Evolutionary conservation across 2,797 vertebrate genomes (phyloP).

Genomic region (Brotula barbata): DNA sequence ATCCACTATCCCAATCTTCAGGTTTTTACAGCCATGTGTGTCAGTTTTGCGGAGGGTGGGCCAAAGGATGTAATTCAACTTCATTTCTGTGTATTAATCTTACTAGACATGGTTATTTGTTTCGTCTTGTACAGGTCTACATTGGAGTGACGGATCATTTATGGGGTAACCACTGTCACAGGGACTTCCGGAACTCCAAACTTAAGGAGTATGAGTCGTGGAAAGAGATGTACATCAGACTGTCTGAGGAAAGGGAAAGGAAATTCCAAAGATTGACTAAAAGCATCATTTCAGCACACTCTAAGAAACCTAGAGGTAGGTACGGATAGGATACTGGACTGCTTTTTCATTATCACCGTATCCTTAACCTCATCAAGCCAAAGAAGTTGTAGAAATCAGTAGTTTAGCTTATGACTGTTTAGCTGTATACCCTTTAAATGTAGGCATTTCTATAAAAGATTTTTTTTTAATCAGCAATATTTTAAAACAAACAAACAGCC

Average conservation of each 20-base stretch:
- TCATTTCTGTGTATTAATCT: not conserved
- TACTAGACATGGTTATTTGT: not conserved
- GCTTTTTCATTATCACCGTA: not conserved
- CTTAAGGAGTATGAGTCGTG: constrained; percentile 86
- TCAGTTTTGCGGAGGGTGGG: too few species aligned
- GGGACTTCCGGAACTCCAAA: constrained; percentile 81
- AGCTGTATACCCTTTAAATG: too few species aligned
- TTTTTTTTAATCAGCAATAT: too few species aligned
- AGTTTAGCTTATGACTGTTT: too few species aligned
- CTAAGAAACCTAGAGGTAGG: constrained; percentile 85
- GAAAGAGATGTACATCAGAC: constrained; percentile 87
- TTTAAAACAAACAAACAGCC: too few species aligned
- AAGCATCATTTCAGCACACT: constrained; percentile 85
- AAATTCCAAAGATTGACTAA: constrained; percentile 85
- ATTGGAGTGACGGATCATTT: constrained; percentile 81
- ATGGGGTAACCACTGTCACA: constrained; percentile 87
- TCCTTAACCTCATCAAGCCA: too few species aligned
- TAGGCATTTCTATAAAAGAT: too few species aligned
- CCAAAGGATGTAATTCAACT: too few species aligned
- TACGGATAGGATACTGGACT: not conserved
- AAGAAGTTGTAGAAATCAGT: too few species aligned
- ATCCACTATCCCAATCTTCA: too few species aligned
- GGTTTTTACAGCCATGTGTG: too few species aligned
- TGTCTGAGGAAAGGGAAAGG: constrained; percentile 84
- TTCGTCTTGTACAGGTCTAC: constrained; percentile 71